A percentile compares a stretch with the other conserved stretches of the same genome.
These are phyloP conservation scores for Manduca sexta DNA, from an alignment of 1,140 invertebrate genomes.

Conservation along the genomic window DNA sequence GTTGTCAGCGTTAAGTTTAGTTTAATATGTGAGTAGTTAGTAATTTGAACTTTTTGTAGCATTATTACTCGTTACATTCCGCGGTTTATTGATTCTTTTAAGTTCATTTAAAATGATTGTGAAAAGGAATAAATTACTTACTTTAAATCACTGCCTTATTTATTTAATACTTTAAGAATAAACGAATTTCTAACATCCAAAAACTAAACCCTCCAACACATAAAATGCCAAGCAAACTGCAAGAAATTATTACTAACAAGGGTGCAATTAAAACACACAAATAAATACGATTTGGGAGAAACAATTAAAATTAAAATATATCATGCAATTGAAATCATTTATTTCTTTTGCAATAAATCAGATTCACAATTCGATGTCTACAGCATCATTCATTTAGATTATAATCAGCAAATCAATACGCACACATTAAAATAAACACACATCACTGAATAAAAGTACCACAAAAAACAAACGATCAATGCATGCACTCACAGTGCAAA, in stretches of 20 bases:
- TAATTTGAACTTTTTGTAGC: constrained; percentile 29
- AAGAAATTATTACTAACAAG: too few relatives aligned
- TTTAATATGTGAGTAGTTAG: too few relatives aligned
- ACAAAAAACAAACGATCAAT: background rate
- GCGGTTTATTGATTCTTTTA: constrained; percentile 20
- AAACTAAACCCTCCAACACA: too few relatives aligned
- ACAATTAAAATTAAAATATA: background rate
- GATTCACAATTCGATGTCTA: constrained; percentile 1
- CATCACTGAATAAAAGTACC: constrained; percentile 1
- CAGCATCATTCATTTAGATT: background rate
- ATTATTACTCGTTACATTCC: constrained; percentile 49
- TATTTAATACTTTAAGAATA: too few relatives aligned
- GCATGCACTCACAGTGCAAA: background rate
- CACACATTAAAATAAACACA: background rate
- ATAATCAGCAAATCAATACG: background rate
- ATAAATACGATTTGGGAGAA: too few relatives aligned
- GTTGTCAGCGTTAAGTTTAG: too few relatives aligned
- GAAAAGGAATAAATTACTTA: constrained; percentile 24
- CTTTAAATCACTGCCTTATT: constrained; percentile 6
- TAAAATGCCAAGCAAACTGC: too few relatives aligned
- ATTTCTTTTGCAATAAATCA: constrained; percentile 45
- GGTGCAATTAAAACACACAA: too few relatives aligned
- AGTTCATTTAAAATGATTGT: constrained; percentile 30
- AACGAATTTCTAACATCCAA: too few relatives aligned
- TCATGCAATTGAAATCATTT: constrained; percentile 19